A percentile compares a stretch with the other conserved stretches of the same genome.
These are phyloP conservation scores for Napeogenes sylphis DNA, from an alignment of 2,888 invertebrate species.

Conservation along the genomic window DNA sequence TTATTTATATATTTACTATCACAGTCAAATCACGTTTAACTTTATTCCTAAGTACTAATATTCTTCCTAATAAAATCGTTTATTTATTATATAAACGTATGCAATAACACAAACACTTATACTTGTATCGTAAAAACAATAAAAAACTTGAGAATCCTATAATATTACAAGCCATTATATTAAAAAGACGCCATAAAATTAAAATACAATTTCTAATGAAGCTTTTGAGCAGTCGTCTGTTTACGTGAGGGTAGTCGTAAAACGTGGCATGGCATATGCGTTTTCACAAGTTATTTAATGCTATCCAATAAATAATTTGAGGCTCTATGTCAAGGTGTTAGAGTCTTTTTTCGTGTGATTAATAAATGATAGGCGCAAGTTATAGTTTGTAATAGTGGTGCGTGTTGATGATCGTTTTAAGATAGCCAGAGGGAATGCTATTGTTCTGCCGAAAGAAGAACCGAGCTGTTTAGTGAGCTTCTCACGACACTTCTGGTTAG, in stretches of 20 bases:
- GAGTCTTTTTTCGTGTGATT: conserved; percentile 11
- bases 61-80: too few relatives aligned
- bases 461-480: conserved; percentile 40
- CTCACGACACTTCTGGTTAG: conserved; percentile 40
- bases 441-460: conserved; percentile 47
- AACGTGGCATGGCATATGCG: conserved; percentile 7
- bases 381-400: conserved; percentile 20
- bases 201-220: conserved; percentile 5
- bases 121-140: not conserved
- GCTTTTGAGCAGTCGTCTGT: not conserved
- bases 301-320: not conserved
- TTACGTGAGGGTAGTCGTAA: conserved; percentile 8
- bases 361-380: conserved; percentile 6
- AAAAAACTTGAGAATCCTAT: not conserved
- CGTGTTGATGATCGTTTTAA: conserved; percentile 40
- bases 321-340: conserved; percentile 7
- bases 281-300: not conserved
- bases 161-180: not conserved
- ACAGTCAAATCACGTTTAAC: too few relatives aligned
- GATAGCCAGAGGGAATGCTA: conserved; percentile 42
- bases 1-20: too few relatives aligned
- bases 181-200: conserved; percentile 5
- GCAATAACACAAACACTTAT: too few relatives aligned
- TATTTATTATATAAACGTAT: too few relatives aligned
- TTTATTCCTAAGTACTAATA: too few relatives aligned